Percentiles rank a stretch among this genome's conserved stretches.
These are phyloP conservation scores for Manis pentadactyla DNA, from an alignment of 2,797 vertebrate species.

Conservation along the genomic window DNA sequence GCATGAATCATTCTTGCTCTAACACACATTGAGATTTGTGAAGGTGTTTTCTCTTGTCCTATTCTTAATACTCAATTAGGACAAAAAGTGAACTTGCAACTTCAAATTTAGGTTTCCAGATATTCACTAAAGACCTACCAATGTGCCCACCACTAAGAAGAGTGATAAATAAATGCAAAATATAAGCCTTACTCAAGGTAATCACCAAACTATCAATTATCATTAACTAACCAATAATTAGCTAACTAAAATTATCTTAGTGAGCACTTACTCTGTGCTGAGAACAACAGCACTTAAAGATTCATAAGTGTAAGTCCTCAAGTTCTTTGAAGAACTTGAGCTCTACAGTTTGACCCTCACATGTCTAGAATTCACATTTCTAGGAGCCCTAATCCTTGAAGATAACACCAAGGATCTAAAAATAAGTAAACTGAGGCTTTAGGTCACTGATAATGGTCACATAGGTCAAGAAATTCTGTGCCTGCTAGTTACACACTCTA, in stretches of 20 bases:
- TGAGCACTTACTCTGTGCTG: not conserved
- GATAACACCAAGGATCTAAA: not conserved
- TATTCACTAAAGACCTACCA: not conserved
- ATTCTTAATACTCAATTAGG: not conserved
- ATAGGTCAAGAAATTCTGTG: not conserved
- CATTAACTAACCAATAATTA: not conserved
- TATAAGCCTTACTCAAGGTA: not conserved
- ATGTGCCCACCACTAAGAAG: not conserved
- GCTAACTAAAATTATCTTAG: not conserved
- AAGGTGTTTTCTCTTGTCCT: not conserved
- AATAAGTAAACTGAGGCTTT: not conserved
- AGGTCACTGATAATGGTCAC: not conserved
- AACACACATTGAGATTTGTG: not conserved
- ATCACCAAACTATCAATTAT: not conserved
- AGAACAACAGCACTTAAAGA: not conserved
- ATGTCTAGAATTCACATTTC: not conserved
- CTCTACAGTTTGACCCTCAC: not conserved
- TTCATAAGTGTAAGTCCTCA: not conserved
- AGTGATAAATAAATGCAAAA: not conserved
- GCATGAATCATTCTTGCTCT: not conserved
- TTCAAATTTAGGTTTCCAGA: not conserved
- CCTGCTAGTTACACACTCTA: not conserved
- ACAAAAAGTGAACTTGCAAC: not conserved
- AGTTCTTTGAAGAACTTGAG: not conserved
- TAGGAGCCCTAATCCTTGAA: too few species aligned